Evolutionary conservation across 2,888 invertebrate species (phyloP), one percentile per base, ranked within the genome.

Genomic region (Coremacera marginata): DNA sequence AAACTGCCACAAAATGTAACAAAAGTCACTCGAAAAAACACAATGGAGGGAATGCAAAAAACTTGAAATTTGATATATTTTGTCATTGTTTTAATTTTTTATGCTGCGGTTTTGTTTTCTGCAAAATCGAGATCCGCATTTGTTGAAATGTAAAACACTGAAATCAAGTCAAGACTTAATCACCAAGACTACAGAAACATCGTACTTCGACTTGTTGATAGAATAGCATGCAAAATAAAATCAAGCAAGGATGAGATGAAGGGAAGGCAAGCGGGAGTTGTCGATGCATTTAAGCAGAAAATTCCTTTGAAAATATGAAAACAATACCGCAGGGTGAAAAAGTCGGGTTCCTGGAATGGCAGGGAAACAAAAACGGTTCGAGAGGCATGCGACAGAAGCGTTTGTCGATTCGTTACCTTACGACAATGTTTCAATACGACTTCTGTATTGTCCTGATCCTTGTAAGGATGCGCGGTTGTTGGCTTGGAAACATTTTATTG

Each of bases 21-120:
- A 27, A 25, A 19, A 60, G 22, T 9, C 22, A 60, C 9, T 27
- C 25, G 16, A 27, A 60, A 60, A 9, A 60, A 22, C 25, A 60
- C 25, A 60, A 8, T 27, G 27, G 27, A 22, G 25, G 27, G 16
- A 25, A 60, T 60, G 60, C 60, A 60, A 27, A 57, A 60, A n/a
- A 60, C 25, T 19, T 14, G 60, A 60, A 60, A 60, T 60, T 11
- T 27, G 60, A 60, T 60, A 60, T 60, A 44, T 60, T 60, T 60
- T 60, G 27, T 60, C 16, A 60, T 60, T 60, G 60, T 60, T 60
- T 60, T 60, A 1, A 27, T 25, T 22, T 60, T 60, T 60, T 60
- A 60, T 27, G 60, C 25, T 27, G 60, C 27, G 60, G 60, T 60
- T 60, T 60, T 60, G 55, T 55, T n/a, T 55, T 55, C 55, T 60